These are phyloP conservation scores for Myzus persicae DNA, from an alignment of 1,140 invertebrate species.

Conservation along the genomic window DNA sequence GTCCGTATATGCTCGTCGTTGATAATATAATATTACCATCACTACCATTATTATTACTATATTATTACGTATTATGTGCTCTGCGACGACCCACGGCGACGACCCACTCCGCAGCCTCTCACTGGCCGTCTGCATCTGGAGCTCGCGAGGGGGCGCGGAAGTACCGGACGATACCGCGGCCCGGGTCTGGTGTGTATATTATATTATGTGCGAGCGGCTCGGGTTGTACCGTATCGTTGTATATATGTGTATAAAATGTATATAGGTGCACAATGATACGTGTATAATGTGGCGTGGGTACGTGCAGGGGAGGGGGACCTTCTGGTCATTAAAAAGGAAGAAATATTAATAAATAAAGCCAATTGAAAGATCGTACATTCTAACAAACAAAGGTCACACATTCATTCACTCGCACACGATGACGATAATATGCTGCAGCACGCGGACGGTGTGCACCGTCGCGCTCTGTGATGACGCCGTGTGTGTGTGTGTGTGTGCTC, in stretches of 20 bases:
- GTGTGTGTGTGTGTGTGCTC: not conserved
- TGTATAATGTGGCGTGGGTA: too few relatives aligned
- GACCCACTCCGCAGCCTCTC: not conserved
- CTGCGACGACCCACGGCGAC: not conserved
- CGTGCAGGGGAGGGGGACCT: not conserved
- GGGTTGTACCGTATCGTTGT: too few relatives aligned
- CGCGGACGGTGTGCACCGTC: too few relatives aligned
- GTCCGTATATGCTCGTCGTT: not conserved
- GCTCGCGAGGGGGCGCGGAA: not conserved
- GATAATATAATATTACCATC: not conserved
- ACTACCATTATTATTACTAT: not conserved
- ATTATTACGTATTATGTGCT: not conserved
- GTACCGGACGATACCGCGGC: not conserved
- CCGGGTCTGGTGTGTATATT: not conserved
- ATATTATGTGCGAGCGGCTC: not conserved
- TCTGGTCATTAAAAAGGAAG: conserved; percentile 27
- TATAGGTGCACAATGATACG: too few relatives aligned
- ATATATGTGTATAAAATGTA: too few relatives aligned
- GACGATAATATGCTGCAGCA: not conserved
- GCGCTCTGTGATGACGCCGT: not conserved
- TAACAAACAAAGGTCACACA: conserved; percentile 56
- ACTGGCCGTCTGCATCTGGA: not conserved
- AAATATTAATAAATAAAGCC: conserved; percentile 55
- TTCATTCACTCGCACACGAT: conserved; percentile 29
- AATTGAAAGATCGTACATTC: conserved; percentile 56